Evolutionary conservation across 2,888 invertebrate species (phyloP).

Genomic region (Synanthedon formicaeformis): DNA sequence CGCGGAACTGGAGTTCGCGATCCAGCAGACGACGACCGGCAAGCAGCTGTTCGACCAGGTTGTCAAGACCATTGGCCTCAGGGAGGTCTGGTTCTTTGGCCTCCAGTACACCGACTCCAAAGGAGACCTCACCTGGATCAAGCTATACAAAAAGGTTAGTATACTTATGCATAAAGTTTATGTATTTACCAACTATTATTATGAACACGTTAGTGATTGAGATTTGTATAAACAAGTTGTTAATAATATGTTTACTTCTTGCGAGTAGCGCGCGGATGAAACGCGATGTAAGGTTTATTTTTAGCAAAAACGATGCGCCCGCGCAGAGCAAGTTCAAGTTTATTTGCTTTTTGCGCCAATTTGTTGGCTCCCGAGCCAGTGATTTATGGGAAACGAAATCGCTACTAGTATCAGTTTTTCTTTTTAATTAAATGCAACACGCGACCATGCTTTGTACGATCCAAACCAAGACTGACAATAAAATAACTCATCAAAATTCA

Average conservation of each 20-base stretch:
- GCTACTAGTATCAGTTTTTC: too few relatives aligned
- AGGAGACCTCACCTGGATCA: constrained; percentile 98
- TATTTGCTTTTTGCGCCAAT: constrained; percentile 23
- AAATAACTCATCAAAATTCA: too few relatives aligned
- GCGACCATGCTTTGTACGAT: too few relatives aligned
- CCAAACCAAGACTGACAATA: too few relatives aligned
- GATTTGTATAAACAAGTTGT: background rate
- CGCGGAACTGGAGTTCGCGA: constrained; percentile 99
- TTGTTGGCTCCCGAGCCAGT: constrained; percentile 11
- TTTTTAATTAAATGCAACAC: background rate
- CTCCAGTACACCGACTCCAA: constrained; percentile 99
- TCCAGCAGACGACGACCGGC: constrained; percentile 99
- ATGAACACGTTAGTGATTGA: background rate
- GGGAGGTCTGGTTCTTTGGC: constrained; percentile 99
- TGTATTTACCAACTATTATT: background rate
- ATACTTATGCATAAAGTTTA: too few relatives aligned
- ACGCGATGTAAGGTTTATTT: constrained; percentile 33
- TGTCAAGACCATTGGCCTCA: constrained; percentile 98
- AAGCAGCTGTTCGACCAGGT: constrained; percentile 99
- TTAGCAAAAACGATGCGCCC: constrained; percentile 27
- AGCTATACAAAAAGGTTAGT: constrained; percentile 98
- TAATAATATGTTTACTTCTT: constrained; percentile 8
- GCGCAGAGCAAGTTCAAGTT: constrained; percentile 44
- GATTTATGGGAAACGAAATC: background rate
- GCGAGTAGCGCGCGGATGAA: constrained; percentile 9